Percentiles rank a stretch among this genome's conserved stretches.
Evolutionary conservation across 2,888 invertebrate species (phyloP).

Genomic region (Onchidella celtica): DNA sequence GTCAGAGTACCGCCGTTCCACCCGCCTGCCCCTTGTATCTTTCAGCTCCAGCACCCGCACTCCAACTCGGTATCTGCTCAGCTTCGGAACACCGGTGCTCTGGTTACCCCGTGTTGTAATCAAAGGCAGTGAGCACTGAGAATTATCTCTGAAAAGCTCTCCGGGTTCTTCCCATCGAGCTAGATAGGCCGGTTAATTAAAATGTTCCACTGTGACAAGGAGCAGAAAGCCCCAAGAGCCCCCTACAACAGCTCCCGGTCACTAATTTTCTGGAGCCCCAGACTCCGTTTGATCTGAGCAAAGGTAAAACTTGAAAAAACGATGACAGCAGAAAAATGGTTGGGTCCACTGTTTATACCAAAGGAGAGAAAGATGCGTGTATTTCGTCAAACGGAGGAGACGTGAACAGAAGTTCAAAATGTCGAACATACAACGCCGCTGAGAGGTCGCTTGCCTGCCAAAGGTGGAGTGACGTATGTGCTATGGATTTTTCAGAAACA

Average conservation of each 20-base stretch:
- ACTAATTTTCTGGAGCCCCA: background rate
- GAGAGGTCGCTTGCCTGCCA: too few species aligned
- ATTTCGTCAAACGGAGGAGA: too few species aligned
- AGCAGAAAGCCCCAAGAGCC: background rate
- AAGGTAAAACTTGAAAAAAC: too few species aligned
- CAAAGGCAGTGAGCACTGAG: conserved; percentile 19
- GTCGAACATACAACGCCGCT: too few species aligned
- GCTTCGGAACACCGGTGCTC: background rate
- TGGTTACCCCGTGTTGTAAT: background rate
- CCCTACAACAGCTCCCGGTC: background rate
- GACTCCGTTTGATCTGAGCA: background rate
- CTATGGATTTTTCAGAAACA: too few species aligned
- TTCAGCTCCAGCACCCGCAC: background rate
- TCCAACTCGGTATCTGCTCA: background rate
- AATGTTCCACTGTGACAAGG: conserved; percentile 12
- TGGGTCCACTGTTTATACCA: too few species aligned
- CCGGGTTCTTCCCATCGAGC: background rate
- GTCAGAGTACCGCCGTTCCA: background rate
- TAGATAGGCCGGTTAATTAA: conserved; percentile 26
- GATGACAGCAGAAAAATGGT: too few species aligned
- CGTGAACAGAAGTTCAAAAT: too few species aligned
- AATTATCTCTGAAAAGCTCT: background rate
- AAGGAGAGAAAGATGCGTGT: too few species aligned
- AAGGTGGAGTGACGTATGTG: too few species aligned
- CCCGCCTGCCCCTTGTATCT: conserved; percentile 4